Evolutionary conservation across 2,797 vertebrate genomes (phyloP).

Genomic region (Alouatta caraya): DNA sequence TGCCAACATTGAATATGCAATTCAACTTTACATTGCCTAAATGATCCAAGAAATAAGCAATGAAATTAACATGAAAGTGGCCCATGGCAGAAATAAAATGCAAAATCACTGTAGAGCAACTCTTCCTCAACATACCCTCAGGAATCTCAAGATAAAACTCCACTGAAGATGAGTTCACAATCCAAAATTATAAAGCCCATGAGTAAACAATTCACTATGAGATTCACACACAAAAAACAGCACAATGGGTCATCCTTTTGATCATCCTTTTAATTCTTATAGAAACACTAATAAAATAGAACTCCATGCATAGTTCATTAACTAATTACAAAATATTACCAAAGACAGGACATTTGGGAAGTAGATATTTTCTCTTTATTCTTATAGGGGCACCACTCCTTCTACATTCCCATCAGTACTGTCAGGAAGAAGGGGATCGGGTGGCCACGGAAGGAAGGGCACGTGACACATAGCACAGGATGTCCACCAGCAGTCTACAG

Average conservation of each 20-base stretch:
- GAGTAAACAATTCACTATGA: background rate
- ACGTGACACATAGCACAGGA: background rate
- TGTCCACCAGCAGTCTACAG: background rate
- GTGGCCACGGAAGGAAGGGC: background rate
- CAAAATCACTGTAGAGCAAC: background rate
- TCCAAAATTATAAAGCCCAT: background rate
- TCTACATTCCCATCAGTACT: background rate
- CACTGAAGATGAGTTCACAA: background rate
- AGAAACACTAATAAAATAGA: background rate
- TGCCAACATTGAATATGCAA: background rate
- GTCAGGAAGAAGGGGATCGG: background rate
- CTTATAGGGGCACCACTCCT: background rate
- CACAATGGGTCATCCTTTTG: background rate
- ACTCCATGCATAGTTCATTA: background rate
- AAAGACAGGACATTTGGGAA: background rate
- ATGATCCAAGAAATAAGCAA: background rate
- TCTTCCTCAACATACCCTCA: background rate
- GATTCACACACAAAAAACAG: background rate
- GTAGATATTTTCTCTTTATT: background rate
- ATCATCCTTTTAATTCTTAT: background rate
- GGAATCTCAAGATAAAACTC: background rate
- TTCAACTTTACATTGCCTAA: constrained; percentile 9
- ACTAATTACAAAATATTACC: background rate
- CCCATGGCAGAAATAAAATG: background rate
- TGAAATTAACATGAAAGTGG: background rate